Evolutionary conservation across 2,888 invertebrate genomes (phyloP).

Genomic region (Melinaea menophilus): DNA sequence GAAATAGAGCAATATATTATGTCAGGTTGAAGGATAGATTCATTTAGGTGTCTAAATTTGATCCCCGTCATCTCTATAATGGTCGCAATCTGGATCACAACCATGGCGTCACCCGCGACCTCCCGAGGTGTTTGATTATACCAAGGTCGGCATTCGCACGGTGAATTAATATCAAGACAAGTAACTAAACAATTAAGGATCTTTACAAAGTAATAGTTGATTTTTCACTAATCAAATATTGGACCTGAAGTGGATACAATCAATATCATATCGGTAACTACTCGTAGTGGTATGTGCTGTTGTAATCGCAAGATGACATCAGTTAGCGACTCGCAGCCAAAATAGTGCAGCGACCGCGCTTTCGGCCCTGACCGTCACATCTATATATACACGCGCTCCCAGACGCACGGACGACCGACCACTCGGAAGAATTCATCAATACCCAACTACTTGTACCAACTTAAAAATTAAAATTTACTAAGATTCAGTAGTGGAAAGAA

Average conservation of each 20-base stretch:
- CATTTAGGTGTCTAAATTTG: constrained; percentile 26
- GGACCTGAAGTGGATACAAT: no score
- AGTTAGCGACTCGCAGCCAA: constrained; percentile 28
- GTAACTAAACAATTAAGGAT: no score
- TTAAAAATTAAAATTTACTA: no score
- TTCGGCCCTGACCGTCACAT: constrained; percentile 50
- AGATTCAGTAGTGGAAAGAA: no score
- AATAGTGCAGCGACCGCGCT: constrained; percentile 32
- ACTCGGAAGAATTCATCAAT: no score
- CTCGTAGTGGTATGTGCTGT: constrained; percentile 2
- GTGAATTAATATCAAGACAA: not conserved
- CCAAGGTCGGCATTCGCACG: not conserved
- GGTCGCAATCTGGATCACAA: constrained; percentile 10
- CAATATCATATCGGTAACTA: no score
- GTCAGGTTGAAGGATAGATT: constrained; percentile 25
- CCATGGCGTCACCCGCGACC: not conserved
- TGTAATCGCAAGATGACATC: constrained; percentile 27
- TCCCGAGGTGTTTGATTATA: not conserved
- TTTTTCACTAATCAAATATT: no score
- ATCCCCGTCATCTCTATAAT: constrained; percentile 28
- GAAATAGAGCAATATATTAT: constrained; percentile 7
- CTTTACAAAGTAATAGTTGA: no score
- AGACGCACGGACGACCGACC: constrained; percentile 26
- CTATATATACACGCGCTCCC: constrained; percentile 54
- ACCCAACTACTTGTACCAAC: no score